A percentile compares a stretch with the other conserved stretches of the same genome.
Conservation (phyloP, 2,888 invertebrate species). For the Uloborus plumipes region DNA sequence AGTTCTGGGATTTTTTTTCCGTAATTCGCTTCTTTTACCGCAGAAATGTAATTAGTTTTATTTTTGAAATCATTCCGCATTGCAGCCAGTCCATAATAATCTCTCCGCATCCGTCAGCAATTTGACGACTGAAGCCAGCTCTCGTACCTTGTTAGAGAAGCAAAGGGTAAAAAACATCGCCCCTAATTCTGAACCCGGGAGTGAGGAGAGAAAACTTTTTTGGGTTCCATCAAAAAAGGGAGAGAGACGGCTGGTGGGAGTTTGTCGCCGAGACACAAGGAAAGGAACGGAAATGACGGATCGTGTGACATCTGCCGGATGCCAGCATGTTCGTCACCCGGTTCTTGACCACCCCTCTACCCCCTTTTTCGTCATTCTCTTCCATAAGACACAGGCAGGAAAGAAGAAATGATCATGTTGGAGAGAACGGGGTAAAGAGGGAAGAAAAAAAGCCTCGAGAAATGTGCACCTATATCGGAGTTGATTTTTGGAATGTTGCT, state of each 20-base stretch:
- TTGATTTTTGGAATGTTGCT: no score
- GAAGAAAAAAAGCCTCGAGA: conserved; percentile 3
- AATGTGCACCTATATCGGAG: conserved; percentile 11
- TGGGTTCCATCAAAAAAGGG: conserved; percentile 7
- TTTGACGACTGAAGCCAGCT: no score
- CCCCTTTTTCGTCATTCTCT: conserved; percentile 29
- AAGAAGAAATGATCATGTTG: background rate
- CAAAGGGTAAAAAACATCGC: conserved; percentile 2
- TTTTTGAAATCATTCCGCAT: no score
- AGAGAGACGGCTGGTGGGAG: background rate
- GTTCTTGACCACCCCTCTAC: conserved; percentile 50
- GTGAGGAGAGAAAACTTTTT: conserved; percentile 9
- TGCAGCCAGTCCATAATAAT: no score
- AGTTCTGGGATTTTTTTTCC: no score
- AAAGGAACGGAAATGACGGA: conserved; percentile 61
- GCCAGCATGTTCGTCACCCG: conserved; percentile 58
- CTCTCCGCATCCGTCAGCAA: no score
- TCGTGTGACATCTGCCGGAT: conserved; percentile 62
- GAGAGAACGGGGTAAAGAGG: conserved; percentile 12
- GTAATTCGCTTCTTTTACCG: no score
- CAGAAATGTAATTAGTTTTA: no score
- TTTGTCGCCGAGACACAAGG: conserved; percentile 8
- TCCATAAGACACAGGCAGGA: conserved; percentile 4
- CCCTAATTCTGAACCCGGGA: conserved; percentile 6
- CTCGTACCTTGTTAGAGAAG: background rate